Evolutionary conservation across 2,113 vertebrate species (phyloP), one percentile per base, ranked within the genome.

Genomic region (Syrrhaptes paradoxus): DNA sequence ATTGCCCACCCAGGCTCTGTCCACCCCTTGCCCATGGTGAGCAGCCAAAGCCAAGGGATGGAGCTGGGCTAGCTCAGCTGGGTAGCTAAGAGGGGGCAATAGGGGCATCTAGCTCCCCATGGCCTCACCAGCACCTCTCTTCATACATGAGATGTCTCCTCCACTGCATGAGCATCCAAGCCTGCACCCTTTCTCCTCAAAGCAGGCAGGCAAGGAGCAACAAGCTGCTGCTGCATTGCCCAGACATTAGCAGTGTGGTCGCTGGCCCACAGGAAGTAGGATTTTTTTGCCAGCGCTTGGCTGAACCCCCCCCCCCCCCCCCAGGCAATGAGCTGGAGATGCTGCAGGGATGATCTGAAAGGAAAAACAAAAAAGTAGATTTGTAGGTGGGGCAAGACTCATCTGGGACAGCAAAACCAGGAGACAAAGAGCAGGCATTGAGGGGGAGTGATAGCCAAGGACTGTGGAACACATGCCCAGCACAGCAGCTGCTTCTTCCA

Each of bases 391-490:
- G n/a, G 21, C 18, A 32, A 38, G 41, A 41, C 28, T 16, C 66
- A 26, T 6, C 25, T 48, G 26, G 38, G 48, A 32, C 22, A 67
- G 26, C 31, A 77, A 28, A 86, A 51, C 6, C 20, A 6, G 7
- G 25, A 55, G 25, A 63, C 29, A 59, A 31, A 63, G 66, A 41
- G 13, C 13, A n/a, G 16, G 68, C 11, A n/a, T 1, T 25, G 41
- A 54, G 13, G 10, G 10, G 9, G 7, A 66, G 20, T 3, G 7
- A 63, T 26, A 52, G 32, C 74, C 28, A 41, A 22, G 36, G 17
- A 72, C 21, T 1, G 2, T 3, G 8, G 43, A 20, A 55, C 38
- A 46, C 0, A 0, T 51, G 26, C 17, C 36, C 67, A 75, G 36
- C n/a, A 45, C 7, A n/a, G 41, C 5, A 49, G 7, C 59, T 55